Base-by-base conservation (phyloP, 1,140 invertebrate species). In the Drosophila kanapiae region DNA sequence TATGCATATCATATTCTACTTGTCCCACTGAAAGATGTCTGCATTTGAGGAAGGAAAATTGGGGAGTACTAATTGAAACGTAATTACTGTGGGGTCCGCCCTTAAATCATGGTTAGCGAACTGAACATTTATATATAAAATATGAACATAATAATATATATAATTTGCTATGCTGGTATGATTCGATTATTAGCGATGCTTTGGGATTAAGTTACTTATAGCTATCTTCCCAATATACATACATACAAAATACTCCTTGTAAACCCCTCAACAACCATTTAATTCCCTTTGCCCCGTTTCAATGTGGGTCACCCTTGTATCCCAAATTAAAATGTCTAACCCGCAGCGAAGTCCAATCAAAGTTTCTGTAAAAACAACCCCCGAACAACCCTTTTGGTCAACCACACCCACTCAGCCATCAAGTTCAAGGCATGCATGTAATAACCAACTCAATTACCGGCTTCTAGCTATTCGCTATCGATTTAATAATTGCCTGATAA, bases 401-500 rank as follows among this genome's bases (percentile, higher is more conserved):
- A 49, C 42, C 65, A 29, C 45, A 47, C 57, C 49, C 27, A 37
- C 42, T 31, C 33, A 27, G 27, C 51, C 33, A 81, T 74, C 78
- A 84, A 85, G 82, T 84, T 84, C 82, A 84, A 84, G 82, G 82
- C 78, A 59, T 75, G 51, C 33, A 43, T 42, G 42, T 61, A 71
- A 54, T 45, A 63, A 43, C 43, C 49, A 82, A 82, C 57, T 62
- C 61, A 74, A 72, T 81, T 75, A 75, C 51, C 11, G 59, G 43
- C 78, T 38, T n/a, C 16, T 38, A 42, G 45, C 56, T 31, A 49
- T 48, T 43, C 13, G 62, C 35, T 45, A 85, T 85, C 72, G 82
- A 86, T 86, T 86, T 70, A 82, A 86, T 85, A 85, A 81, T 84
- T 85, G 60, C 54, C 62, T 45, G 64, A 78, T 77, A 78, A 47